A percentile compares a stretch with the other conserved stretches of the same genome.
Evolutionary conservation across 2,888 invertebrate genomes (phyloP).

Genomic region (Pardosa pseudoannulata): DNA sequence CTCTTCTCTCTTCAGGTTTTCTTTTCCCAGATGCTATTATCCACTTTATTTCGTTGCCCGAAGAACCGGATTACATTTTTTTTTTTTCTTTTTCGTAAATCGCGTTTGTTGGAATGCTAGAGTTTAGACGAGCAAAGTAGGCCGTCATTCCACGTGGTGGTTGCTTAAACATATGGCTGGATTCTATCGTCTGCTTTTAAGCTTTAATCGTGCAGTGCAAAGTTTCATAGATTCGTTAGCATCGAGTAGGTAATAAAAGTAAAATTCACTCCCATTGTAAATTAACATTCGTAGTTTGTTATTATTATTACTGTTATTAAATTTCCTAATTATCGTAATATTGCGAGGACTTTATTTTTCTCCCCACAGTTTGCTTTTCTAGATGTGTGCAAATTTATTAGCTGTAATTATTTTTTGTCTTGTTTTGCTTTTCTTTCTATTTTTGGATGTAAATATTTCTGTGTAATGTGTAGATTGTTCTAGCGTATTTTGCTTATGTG

Average conservation of each 20-base stretch:
- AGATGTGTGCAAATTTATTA: too few species aligned
- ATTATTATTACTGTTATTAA: too few species aligned
- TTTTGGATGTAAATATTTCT: too few species aligned
- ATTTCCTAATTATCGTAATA: too few species aligned
- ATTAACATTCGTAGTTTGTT: too few species aligned
- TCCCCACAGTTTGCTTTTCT: too few species aligned
- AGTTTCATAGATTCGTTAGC: background rate
- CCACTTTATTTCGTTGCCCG: background rate
- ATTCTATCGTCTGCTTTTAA: background rate
- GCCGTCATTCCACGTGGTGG: conserved; percentile 40
- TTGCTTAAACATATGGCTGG: conserved; percentile 35
- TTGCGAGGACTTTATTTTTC: too few species aligned
- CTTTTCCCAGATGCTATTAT: background rate
- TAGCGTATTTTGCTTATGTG: too few species aligned
- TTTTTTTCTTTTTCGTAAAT: background rate
- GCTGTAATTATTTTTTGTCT: too few species aligned
- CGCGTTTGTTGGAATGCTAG: conserved; percentile 8
- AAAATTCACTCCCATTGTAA: too few species aligned
- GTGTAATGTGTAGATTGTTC: too few species aligned
- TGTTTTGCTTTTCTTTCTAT: too few species aligned
- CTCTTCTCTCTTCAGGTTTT: background rate
- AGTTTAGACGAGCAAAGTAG: background rate
- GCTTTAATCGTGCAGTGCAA: background rate
- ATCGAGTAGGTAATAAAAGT: background rate
- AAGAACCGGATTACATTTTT: conserved; percentile 5